A percentile compares a stretch with the other conserved stretches of the same genome.
phyloP scores from a whole-genome alignment of 2,797 vertebrate species.

The Menidia menidia region DNA sequence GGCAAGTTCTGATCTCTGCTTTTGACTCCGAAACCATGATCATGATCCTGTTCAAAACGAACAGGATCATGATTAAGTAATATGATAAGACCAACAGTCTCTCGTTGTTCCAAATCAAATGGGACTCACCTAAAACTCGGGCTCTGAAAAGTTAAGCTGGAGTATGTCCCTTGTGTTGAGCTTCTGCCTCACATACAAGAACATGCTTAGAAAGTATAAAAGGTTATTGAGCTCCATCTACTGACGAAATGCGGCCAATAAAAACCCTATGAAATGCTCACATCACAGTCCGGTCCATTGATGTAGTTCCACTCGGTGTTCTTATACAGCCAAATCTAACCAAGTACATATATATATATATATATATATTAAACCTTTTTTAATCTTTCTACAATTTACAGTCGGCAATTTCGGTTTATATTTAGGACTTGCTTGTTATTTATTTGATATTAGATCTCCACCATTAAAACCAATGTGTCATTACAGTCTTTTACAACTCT shows the following conservation, averaged over 20 bases:
- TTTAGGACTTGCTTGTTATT: too few relatives aligned
- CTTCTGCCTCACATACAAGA: conserved; percentile 3
- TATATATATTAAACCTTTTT: too few relatives aligned
- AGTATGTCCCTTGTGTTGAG: neutral
- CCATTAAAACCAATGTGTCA: neutral
- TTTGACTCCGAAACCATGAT: conserved; percentile 83
- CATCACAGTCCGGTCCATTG: neutral
- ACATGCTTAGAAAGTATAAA: conserved; percentile 1
- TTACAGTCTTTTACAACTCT: neutral
- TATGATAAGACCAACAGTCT: neutral
- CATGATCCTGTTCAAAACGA: too few relatives aligned
- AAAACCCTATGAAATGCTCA: conserved; percentile 4
- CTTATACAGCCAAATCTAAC: too few relatives aligned
- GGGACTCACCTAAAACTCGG: too few relatives aligned
- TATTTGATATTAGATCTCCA: too few relatives aligned
- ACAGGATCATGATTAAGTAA: too few relatives aligned
- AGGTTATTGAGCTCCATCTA: conserved; percentile 53
- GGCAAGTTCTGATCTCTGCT: conserved; percentile 81
- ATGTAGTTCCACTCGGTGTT: neutral
- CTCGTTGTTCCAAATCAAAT: too few relatives aligned
- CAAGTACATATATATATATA: too few relatives aligned
- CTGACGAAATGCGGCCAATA: conserved; percentile 15
- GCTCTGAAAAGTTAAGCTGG: neutral
- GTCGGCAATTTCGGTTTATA: too few relatives aligned
- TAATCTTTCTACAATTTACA: too few relatives aligned